Evolutionary conservation across 2,888 invertebrate species (phyloP), one percentile per base, ranked within the genome.

Genomic region (Apantesis nais): DNA sequence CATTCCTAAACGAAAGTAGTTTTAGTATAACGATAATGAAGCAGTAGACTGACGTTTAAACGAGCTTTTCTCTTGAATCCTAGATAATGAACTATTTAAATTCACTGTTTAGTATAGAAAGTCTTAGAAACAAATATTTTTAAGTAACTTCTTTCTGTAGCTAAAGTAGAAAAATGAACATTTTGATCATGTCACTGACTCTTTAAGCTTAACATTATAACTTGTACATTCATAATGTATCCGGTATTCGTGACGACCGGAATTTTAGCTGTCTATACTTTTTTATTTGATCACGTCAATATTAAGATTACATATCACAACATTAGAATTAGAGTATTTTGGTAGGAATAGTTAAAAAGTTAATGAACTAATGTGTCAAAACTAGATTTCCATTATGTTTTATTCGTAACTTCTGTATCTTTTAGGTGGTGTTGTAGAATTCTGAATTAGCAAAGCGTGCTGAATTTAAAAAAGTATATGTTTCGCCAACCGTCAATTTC

Each of bases 1-100:
- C 73, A 75, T 80, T 75, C 52, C 31, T 61, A 12, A 62, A 16
- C 61, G 61, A 37, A 29, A 29, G 16, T 29, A 58, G 55, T 29
- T 29, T 16, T 29, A 25, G 22, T 25, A 12, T 9, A n/a, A n/a
- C 22, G 9, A n/a, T 52, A 48, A 14, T 48, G 48, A 37, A 8
- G 44, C 44, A 44, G 4, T 16, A 16, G 16, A 7, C 44, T 44
- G 22, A 8, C 7, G 48, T 7, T 48, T 8, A 11, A n/a, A n/a
- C 9, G 9, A 11, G 39, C 34, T 39, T 39, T 2, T 39, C 55
- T 19, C 34, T 60, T 19, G 19, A 61, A 34, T 58, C 16, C 3
- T 25, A 25, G 2, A 52, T 14, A 9, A 25, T 22, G 48, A 12
- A 55, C 14, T 55, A 14, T 8, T 52, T 25, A n/a, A n/a, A 12